A percentile compares a stretch with the other conserved stretches of the same genome.
phyloP scores from a whole-genome alignment of 2,797 vertebrate genomes.

The Siniperca obscura region DNA sequence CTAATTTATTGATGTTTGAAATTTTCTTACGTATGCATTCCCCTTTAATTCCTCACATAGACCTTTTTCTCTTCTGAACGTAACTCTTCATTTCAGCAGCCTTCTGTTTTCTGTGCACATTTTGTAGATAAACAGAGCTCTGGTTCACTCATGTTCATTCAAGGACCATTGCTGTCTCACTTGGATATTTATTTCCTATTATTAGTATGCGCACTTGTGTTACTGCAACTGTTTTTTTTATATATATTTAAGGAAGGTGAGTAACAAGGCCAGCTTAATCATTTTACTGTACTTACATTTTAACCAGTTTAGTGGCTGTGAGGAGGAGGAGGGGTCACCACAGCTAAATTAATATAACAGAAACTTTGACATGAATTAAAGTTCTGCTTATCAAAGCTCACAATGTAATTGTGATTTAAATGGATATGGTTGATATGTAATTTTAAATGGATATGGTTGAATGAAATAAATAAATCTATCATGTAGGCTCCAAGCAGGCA shows the following conservation, averaged over 20 bases:
- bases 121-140: background rate
- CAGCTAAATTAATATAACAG: background rate
- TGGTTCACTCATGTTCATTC: background rate
- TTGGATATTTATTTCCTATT: background rate
- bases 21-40: no score
- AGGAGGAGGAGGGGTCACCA: background rate
- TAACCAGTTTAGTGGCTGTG: background rate
- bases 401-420: background rate
- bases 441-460: background rate
- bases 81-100: background rate
- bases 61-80: background rate
- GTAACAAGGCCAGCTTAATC: background rate
- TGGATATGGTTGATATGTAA: background rate
- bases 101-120: background rate
- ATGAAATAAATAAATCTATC: background rate
- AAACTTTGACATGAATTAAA: background rate
- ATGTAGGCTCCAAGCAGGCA: background rate
- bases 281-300: slow-evolving; percentile 8
- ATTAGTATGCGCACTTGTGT: background rate
- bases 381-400: background rate
- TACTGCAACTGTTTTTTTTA: background rate
- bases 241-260: background rate
- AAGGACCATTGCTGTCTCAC: background rate
- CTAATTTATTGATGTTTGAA: no score
- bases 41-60: background rate